Base-by-base conservation (phyloP, 2,888 invertebrate genomes). In the Mimas tiliae region DNA sequence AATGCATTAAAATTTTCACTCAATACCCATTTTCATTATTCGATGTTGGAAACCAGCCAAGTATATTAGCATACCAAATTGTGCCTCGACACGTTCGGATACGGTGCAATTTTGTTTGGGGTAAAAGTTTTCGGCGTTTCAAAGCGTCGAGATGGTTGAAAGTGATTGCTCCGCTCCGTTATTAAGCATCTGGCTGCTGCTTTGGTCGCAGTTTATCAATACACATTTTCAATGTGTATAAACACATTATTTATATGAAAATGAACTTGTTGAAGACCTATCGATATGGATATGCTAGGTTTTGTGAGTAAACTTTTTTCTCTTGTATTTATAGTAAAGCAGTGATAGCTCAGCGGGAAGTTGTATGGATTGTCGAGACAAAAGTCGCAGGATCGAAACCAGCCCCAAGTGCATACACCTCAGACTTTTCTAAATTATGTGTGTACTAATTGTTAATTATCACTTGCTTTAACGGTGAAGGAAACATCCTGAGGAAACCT, bases 1-100 rank as follows among this genome's bases (percentile, higher is more conserved):
- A 76, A 72, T 75, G 68, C 75, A 76, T 81, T 80, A 81, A 81
- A 78, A 78, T 80, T 79, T 77, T 71, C 74, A 53, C 69, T 58
- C 70, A 65, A 74, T 74, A 74, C 72, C 74, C 72, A 72, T 76
- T 76, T 76, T 77, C 75, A 75, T 78, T 81, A 73, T 72, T 70
- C 69, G 64, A 64, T 68, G 74, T 71, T 81, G 81, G 81, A 78
- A 63, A 6, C 62, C 64, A 62, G 80, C 81, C 81, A 81, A 69
- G 65, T 69, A 69, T 64, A 65, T 58, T 48, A 42, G 6, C 65
- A 72, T 58, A 58, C 38, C 58, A 58, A 58, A 55, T 65, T 33
- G 47, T 47, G 33, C 27, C 34, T 33, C 55, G 42, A 58, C 19
- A 58, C 47, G 27, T 45, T 55, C 33, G 33, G 47, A 47, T 55